These are phyloP conservation scores for Dolomedes plantarius DNA, from an alignment of 2,888 invertebrate genomes.

Conservation along the genomic window DNA sequence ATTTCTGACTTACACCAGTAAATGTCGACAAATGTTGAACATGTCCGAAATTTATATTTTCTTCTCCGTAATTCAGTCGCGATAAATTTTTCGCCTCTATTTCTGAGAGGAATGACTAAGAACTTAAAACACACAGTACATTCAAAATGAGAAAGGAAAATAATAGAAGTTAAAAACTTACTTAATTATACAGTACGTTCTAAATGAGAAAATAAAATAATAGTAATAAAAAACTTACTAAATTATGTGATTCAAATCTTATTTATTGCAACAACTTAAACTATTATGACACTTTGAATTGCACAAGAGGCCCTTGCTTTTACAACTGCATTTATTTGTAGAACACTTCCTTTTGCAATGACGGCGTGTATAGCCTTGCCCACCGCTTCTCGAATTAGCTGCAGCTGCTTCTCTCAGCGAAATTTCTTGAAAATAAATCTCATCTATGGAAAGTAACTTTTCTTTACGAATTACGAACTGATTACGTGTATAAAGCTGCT, in stretches of 20 bases:
- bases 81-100: no score
- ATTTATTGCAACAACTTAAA: neutral
- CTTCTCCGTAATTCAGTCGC: no score
- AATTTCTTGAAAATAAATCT: conserved; percentile 35
- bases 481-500: conserved; percentile 31
- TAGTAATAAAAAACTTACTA: conserved; percentile 8
- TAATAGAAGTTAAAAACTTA: conserved; percentile 8
- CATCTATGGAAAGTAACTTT: conserved; percentile 30
- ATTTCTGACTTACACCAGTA: no score
- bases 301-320: conserved; percentile 13
- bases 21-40: no score
- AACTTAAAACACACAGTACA: no score
- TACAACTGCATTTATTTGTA: conserved; percentile 11
- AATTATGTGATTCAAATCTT: neutral
- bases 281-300: conserved; percentile 17
- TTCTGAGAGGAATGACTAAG: no score
- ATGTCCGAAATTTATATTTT: no score
- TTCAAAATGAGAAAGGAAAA: neutral
- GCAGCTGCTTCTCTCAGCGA: conserved; percentile 31
- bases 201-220: neutral
- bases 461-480: conserved; percentile 34
- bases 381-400: conserved; percentile 20
- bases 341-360: conserved; percentile 37
- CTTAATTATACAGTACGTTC: neutral
- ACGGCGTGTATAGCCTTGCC: conserved; percentile 18